A percentile compares a stretch with the other conserved stretches of the same genome.
phyloP scores from a whole-genome alignment of 2,888 invertebrate species.

The Idaea dimidiata region DNA sequence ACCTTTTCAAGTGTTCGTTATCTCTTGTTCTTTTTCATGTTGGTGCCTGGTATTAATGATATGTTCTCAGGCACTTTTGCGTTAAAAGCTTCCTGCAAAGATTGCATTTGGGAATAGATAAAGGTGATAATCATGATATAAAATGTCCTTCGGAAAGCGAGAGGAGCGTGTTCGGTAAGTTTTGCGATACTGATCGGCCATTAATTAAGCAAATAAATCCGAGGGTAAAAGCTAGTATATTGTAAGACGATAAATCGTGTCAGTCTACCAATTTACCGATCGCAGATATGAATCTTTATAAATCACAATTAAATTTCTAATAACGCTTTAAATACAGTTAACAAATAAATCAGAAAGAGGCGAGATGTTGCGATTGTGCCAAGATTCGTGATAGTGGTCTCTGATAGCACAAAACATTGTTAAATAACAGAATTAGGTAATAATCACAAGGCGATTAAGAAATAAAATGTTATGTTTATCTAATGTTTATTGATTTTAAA shows the following conservation, averaged over 20 bases:
- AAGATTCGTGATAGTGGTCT: neutral
- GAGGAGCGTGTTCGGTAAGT: too few species aligned
- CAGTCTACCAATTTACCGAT: slow-evolving; percentile 26
- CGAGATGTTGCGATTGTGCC: slow-evolving; percentile 9
- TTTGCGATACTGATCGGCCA: too few species aligned
- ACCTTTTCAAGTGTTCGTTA: too few species aligned
- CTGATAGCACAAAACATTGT: neutral
- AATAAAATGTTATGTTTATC: neutral
- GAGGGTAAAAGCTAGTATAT: slow-evolving; percentile 6
- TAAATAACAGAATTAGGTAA: neutral
- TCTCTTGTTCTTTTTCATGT: too few species aligned
- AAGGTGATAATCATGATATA: too few species aligned
- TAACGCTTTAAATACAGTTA: slow-evolving; percentile 20
- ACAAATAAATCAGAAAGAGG: neutral
- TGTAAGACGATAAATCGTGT: slow-evolving; percentile 24
- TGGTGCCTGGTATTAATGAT: too few species aligned
- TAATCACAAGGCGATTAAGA: neutral
- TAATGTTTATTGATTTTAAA: neutral
- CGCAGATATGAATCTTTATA: slow-evolving; percentile 34
- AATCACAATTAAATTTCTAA: slow-evolving; percentile 23
- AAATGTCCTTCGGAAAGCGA: too few species aligned
- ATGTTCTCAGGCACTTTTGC: too few species aligned
- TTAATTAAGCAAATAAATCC: neutral
- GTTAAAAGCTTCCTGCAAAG: too few species aligned
- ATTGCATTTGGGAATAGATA: too few species aligned